These are phyloP conservation scores for Ailuropoda melanoleuca DNA, from an alignment of 2,113 vertebrate genomes.

Conservation along the genomic window DNA sequence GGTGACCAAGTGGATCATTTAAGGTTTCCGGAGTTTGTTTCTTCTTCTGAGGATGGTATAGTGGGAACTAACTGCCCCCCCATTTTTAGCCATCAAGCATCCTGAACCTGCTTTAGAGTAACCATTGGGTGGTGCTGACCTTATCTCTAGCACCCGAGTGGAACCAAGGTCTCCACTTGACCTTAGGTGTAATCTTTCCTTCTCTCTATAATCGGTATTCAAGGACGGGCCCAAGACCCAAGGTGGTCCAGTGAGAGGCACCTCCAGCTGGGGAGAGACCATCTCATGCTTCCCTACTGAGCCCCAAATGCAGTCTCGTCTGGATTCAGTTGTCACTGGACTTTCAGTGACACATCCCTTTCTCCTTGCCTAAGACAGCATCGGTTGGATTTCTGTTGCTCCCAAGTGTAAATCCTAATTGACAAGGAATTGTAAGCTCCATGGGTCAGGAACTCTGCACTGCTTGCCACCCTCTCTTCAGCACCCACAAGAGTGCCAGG, in stretches of 20 bases:
- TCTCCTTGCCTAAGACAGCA: not conserved
- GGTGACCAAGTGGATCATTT: not conserved
- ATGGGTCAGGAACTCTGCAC: not conserved
- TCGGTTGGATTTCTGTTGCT: not conserved
- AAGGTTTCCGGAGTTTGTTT: not conserved
- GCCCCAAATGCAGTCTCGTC: not conserved
- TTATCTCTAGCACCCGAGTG: not conserved
- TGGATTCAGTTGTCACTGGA: not conserved
- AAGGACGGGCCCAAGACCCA: not conserved
- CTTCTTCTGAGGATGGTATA: not conserved
- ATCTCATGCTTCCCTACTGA: not conserved
- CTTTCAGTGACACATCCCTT: not conserved
- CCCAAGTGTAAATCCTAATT: not conserved
- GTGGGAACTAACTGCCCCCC: not conserved
- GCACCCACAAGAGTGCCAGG: not conserved
- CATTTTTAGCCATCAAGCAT: not conserved
- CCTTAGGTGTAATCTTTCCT: not conserved
- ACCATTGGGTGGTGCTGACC: not conserved
- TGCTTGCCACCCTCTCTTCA: rapidly evolving
- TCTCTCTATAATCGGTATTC: not conserved
- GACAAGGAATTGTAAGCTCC: not conserved
- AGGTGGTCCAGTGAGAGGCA: not conserved
- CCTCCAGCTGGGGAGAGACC: rapidly evolving
- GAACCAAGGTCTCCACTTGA: not conserved
- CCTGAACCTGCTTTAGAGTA: not conserved